Conservation (phyloP, 2,113 vertebrate species). For the Lasiurus cinereus region DNA sequence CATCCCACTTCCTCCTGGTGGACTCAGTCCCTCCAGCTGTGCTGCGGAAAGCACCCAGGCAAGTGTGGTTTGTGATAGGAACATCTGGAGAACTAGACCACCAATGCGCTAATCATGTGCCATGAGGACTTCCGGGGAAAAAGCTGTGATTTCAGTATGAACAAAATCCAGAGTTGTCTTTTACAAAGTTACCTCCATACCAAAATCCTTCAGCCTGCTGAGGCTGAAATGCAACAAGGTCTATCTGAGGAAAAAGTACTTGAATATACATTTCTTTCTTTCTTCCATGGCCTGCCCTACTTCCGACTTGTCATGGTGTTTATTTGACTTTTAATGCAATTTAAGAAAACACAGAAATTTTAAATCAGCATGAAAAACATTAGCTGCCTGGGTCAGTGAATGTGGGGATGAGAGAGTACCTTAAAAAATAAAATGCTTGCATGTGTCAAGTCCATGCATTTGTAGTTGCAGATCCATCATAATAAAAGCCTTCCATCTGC, state of each 20-base stretch:
- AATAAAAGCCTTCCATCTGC: background rate
- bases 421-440: background rate
- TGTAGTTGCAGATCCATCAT: background rate
- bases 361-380: background rate
- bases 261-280: background rate
- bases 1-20: background rate
- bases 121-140: background rate
- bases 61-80: background rate
- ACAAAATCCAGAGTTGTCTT: background rate
- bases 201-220: background rate
- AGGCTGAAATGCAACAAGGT: background rate
- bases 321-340: background rate
- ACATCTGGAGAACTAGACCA: constrained; percentile 16
- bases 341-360: background rate
- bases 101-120: background rate
- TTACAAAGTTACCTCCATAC: background rate
- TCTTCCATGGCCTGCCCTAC: background rate
- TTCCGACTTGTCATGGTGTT: background rate
- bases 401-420: background rate
- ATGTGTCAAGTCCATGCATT: background rate
- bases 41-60: background rate
- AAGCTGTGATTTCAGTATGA: background rate
- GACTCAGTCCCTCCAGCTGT: background rate
- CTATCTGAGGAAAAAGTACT: background rate
- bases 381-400: background rate